Percentiles rank a stretch among this genome's conserved stretches.
Conservation (phyloP, 2,797 vertebrate genomes). For the Liasis olivaceus region DNA sequence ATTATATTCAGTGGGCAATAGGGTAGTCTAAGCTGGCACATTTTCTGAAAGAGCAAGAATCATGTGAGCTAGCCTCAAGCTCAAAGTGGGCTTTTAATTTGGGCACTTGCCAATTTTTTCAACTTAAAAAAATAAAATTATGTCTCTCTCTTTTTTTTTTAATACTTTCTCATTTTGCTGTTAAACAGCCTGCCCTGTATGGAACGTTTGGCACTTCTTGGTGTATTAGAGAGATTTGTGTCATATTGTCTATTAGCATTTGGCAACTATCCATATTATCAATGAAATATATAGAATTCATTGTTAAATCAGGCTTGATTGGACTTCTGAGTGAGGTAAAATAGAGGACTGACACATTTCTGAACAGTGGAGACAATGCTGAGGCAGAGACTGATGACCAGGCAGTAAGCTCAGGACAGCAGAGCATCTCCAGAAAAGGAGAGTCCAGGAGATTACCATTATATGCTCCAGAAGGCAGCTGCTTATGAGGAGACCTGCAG, state of each 20-base stretch:
- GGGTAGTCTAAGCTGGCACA: neutral
- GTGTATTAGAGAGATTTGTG: neutral
- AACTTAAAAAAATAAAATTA: neutral
- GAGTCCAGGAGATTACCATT: neutral
- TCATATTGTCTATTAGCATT: neutral
- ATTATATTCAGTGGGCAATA: neutral
- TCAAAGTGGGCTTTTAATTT: neutral
- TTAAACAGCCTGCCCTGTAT: neutral
- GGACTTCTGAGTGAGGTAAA: neutral
- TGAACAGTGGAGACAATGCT: neutral
- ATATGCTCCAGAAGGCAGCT: neutral
- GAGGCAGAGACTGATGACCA: neutral
- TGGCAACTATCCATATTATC: neutral
- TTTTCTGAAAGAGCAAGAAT: neutral
- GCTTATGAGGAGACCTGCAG: neutral
- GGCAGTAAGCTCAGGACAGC: neutral
- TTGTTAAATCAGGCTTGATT: neutral
- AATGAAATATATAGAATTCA: neutral
- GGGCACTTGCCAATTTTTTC: neutral
- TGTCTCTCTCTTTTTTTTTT: neutral
- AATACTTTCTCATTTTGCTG: neutral
- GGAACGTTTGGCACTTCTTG: neutral
- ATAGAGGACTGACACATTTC: neutral
- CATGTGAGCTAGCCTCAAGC: neutral
- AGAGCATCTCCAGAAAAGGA: neutral